phyloP scores from a whole-genome alignment of 2,797 vertebrate species.

The Microtus californicus region DNA sequence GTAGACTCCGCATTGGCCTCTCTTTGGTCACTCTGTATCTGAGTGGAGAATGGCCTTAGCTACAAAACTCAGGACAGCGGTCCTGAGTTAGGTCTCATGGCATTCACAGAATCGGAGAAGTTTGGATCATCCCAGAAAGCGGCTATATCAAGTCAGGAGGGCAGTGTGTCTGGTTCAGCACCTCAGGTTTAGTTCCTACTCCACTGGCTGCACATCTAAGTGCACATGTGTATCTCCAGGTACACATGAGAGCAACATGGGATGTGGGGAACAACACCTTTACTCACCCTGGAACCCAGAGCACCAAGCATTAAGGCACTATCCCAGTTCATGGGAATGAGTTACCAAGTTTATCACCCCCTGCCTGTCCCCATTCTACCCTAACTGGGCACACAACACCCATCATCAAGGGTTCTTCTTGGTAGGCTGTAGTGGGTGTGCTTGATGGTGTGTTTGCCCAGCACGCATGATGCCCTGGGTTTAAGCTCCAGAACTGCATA shows the following conservation, averaged over 20 bases:
- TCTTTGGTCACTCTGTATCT: background rate
- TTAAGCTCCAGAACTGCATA: background rate
- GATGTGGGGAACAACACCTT: rapidly evolving
- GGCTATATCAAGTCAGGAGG: background rate
- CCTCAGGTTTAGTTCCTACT: background rate
- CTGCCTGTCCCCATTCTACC: background rate
- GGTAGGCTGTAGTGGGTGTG: no score
- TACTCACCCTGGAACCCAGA: background rate
- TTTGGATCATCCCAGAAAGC: background rate
- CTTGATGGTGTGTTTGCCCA: background rate
- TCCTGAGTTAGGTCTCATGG: background rate
- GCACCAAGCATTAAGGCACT: rapidly evolving
- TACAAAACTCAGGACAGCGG: background rate
- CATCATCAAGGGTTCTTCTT: background rate
- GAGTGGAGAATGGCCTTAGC: background rate
- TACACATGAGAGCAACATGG: no score
- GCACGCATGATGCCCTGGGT: background rate
- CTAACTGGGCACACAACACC: background rate
- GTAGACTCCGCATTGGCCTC: no score
- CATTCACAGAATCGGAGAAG: background rate
- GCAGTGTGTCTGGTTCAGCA: background rate
- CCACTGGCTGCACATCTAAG: background rate
- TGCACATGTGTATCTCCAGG: rapidly evolving
- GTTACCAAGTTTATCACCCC: background rate
- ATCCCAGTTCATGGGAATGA: background rate